These are phyloP conservation scores for Gobio occitaniae DNA, from an alignment of 2,797 vertebrate species.

Conservation along the genomic window DNA sequence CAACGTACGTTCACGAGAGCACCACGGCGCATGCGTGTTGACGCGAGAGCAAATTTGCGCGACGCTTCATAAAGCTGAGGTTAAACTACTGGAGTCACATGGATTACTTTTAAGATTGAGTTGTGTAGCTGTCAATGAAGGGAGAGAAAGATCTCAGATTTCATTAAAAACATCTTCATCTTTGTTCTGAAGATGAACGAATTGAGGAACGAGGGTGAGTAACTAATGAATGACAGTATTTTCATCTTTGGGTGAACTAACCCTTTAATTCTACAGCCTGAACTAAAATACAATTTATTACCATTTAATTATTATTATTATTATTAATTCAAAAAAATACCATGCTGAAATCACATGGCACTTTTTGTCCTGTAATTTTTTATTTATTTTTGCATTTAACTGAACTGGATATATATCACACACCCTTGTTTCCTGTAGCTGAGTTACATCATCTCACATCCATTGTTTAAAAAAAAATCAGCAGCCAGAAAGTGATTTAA, in stretches of 20 bases:
- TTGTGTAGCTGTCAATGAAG: not conserved
- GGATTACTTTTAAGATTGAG: not conserved
- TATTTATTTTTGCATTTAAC: not conserved
- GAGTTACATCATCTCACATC: not conserved
- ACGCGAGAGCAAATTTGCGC: too few species aligned
- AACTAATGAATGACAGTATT: too few species aligned
- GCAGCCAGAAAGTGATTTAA: conserved; percentile 3
- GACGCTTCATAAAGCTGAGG: too few species aligned
- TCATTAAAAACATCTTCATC: not conserved
- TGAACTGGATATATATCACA: not conserved
- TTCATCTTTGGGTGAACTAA: not conserved
- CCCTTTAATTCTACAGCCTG: not conserved
- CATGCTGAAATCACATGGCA: not conserved
- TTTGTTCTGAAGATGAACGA: not conserved
- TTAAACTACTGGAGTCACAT: not conserved
- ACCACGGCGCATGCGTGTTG: too few species aligned
- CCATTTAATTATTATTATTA: too few species aligned
- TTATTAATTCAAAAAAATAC: not conserved
- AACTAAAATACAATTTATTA: not conserved
- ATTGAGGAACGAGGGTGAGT: not conserved
- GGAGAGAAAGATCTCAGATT: not conserved
- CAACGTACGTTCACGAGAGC: too few species aligned
- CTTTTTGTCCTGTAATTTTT: not conserved
- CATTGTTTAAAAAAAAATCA: not conserved
- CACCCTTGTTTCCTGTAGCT: not conserved